Base-by-base conservation (phyloP, 2,113 vertebrate genomes). In the Polypterus bichir region DNA sequence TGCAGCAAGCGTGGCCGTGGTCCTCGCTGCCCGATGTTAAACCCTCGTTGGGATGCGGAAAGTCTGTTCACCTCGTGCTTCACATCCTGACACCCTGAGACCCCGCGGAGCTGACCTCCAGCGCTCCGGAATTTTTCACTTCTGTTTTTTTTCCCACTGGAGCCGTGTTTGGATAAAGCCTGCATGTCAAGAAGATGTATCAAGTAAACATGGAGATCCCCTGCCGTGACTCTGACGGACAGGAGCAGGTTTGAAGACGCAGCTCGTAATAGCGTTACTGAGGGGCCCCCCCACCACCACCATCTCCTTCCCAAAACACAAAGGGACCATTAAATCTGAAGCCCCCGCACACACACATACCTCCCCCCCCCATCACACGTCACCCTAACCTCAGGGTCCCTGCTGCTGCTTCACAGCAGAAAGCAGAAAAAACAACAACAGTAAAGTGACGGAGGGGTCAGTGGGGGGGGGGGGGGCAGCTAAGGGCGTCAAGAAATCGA, bases 141-240 rank as follows among this genome's bases (percentile, higher is more conserved):
- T 47, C 72, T 77, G 76, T 79, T 77, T 74, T 62, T 62, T 68
- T 48, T 48, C 52, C 9, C 1, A 64, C 79, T 79, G 79, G 65
- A 72, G 75, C 81, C 80, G 74, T 70, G 49, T 61, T 60, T 59
- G 77, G 73, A 77, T 83, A 77, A 27, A 72, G 68, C 70, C 55
- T 74, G 78, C 52, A 81, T 83, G 89, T 88, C 89, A 87, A 70
- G 76, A 87, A 80, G 88, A 88, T 78, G 78, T 73, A 80, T 84
- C 81, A 80, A 75, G 84, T 75, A 83, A 73, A 71, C 57, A 79
- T 64, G 48, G 66, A 63, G 62, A 68, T 68, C 70, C 71, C 76
- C 79, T 5, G 66, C 69, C 44, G 78, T 62, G 76, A 64, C 47
- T 52, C 27, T 69, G 88, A 93, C 68, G 81, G 92, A 91, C 79